Conservation (phyloP, 2,113 vertebrate species). For the Strigops habroptila region DNA sequence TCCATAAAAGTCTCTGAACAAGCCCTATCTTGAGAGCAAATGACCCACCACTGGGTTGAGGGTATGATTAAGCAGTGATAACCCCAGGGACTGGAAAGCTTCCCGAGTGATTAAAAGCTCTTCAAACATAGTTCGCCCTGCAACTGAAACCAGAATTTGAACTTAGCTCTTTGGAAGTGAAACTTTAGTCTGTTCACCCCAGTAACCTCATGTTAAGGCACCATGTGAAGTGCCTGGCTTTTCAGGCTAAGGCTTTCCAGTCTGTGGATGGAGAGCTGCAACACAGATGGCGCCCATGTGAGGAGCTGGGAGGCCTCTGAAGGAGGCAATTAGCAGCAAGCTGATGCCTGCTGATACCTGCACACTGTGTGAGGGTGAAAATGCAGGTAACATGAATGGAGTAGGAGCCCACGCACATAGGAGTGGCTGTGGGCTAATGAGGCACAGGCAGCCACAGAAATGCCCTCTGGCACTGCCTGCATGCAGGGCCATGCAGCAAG, state of each 20-base stretch:
- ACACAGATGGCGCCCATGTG: rapidly evolving
- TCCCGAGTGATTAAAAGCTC: background rate
- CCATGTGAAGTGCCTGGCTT: background rate
- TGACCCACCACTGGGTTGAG: background rate
- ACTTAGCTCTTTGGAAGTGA: background rate
- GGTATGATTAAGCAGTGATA: background rate
- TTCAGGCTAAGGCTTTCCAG: rapidly evolving
- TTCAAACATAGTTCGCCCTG: background rate
- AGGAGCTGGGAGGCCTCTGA: background rate
- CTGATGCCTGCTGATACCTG: background rate
- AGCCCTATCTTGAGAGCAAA: background rate
- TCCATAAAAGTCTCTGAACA: background rate
- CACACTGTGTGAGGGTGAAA: rapidly evolving
- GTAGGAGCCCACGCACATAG: background rate
- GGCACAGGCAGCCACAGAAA: background rate
- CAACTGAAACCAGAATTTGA: background rate
- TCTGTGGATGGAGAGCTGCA: background rate
- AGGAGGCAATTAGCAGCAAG: background rate
- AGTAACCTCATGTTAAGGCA: background rate
- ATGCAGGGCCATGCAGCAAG: background rate
- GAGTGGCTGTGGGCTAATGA: background rate
- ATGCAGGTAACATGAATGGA: background rate
- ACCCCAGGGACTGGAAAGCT: background rate
- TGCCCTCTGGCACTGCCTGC: background rate
- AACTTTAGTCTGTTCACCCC: background rate